A percentile compares a stretch with the other conserved stretches of the same genome.
phyloP scores from a whole-genome alignment of 1,140 invertebrate species.

The Venturia canescens region DNA sequence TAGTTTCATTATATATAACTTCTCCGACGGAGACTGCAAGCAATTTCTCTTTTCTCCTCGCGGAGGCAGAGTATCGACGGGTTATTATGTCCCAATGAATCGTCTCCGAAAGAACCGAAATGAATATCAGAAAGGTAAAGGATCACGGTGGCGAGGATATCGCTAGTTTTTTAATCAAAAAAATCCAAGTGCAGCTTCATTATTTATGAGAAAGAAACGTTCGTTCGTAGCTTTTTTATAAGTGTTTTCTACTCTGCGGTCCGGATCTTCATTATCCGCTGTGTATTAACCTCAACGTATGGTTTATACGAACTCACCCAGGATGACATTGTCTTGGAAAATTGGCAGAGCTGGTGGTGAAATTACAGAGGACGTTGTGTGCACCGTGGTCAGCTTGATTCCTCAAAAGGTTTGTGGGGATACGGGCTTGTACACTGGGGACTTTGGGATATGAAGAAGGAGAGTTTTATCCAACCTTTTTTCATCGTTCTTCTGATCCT shows the following conservation, averaged over 20 bases:
- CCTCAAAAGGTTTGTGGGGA: neutral
- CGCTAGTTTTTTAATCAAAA: too few relatives aligned
- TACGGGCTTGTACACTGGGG: neutral
- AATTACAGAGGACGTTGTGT: conserved; percentile 2
- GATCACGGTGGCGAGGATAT: too few relatives aligned
- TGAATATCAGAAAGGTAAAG: too few relatives aligned
- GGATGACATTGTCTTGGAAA: neutral
- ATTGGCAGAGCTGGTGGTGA: neutral
- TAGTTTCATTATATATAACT: neutral
- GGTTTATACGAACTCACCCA: neutral
- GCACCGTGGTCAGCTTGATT: conserved; percentile 2
- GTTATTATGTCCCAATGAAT: too few relatives aligned
- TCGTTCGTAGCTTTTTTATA: too few relatives aligned
- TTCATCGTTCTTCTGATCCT: neutral
- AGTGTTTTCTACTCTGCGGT: neutral
- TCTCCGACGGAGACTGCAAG: neutral
- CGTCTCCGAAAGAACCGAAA: too few relatives aligned
- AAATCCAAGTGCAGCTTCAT: neutral
- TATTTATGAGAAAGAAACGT: neutral
- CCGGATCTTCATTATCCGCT: neutral
- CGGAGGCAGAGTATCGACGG: too few relatives aligned
- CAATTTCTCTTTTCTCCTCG: neutral
- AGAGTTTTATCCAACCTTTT: neutral
- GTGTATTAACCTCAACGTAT: neutral
- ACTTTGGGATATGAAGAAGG: neutral